These are phyloP conservation scores for Semotilus atromaculatus DNA, from an alignment of 2,797 vertebrate species.

Conservation along the genomic window DNA sequence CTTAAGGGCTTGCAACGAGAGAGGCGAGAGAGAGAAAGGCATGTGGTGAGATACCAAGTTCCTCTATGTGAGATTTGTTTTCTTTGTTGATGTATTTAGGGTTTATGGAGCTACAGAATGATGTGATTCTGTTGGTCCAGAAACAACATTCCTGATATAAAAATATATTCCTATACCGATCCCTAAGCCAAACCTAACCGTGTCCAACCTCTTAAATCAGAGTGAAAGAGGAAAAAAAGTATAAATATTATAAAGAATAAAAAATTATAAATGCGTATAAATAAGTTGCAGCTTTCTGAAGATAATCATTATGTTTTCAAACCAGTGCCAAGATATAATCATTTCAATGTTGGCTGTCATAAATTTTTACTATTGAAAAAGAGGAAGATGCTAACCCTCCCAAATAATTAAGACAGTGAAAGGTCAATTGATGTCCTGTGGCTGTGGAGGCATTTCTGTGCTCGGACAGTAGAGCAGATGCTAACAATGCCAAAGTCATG, in stretches of 20 bases:
- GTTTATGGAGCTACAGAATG: background rate
- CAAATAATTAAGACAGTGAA: background rate
- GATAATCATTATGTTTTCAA: conserved; percentile 1
- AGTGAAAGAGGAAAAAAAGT: no score
- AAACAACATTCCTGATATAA: background rate
- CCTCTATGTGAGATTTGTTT: conserved; percentile 3
- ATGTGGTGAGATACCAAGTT: background rate
- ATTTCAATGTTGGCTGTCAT: background rate
- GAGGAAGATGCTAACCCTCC: no score
- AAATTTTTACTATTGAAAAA: no score
- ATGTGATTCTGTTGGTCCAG: background rate
- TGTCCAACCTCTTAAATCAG: background rate
- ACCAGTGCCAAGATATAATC: background rate
- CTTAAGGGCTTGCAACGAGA: conserved; percentile 23
- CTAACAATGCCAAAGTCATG: background rate
- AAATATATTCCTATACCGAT: background rate
- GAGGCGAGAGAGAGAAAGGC: background rate
- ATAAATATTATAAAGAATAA: no score
- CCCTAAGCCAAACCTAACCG: background rate
- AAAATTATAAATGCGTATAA: no score
- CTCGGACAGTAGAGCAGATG: background rate
- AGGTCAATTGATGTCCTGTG: background rate
- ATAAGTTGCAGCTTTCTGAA: background rate
- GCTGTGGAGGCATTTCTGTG: background rate
- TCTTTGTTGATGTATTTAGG: background rate